Conservation (phyloP, 2,888 invertebrate genomes). For the Leptura quadrifasciata region DNA sequence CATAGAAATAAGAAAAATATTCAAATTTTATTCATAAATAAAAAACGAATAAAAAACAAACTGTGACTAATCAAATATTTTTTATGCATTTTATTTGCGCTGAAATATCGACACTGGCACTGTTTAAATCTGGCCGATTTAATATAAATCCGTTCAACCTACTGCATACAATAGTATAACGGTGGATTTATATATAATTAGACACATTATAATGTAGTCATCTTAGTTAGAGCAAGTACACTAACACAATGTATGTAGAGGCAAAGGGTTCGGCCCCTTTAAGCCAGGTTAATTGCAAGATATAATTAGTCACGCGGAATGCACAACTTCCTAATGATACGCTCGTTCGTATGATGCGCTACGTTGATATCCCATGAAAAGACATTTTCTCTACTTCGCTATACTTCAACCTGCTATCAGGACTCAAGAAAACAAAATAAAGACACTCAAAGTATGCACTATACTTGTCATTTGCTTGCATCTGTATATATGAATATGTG, state of each 20-base stretch:
- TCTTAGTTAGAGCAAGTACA: slow-evolving; percentile 47
- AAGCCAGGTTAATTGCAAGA: slow-evolving; percentile 65
- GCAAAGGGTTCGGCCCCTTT: slow-evolving; percentile 53
- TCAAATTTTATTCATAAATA: too few species aligned
- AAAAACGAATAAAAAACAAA: not conserved
- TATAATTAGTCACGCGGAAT: slow-evolving; percentile 66
- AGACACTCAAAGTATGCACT: not conserved
- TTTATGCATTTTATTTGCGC: not conserved
- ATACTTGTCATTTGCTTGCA: not conserved
- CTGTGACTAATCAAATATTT: not conserved
- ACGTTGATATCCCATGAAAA: slow-evolving; percentile 49
- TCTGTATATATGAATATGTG: not conserved
- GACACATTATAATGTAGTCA: slow-evolving; percentile 55
- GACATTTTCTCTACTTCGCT: slow-evolving; percentile 7
- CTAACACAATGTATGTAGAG: slow-evolving; percentile 38
- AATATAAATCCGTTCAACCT: not conserved
- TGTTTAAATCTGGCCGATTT: not conserved
- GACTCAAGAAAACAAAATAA: not conserved
- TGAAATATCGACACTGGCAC: not conserved
- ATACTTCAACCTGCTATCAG: not conserved
- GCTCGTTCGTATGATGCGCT: slow-evolving; percentile 60
- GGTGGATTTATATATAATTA: slow-evolving; percentile 50
- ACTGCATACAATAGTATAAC: not conserved
- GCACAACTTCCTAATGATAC: slow-evolving; percentile 64
- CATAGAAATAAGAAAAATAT: too few species aligned